Conservation (phyloP, 2,888 invertebrate genomes). For the Tolmerus cingulatus region DNA sequence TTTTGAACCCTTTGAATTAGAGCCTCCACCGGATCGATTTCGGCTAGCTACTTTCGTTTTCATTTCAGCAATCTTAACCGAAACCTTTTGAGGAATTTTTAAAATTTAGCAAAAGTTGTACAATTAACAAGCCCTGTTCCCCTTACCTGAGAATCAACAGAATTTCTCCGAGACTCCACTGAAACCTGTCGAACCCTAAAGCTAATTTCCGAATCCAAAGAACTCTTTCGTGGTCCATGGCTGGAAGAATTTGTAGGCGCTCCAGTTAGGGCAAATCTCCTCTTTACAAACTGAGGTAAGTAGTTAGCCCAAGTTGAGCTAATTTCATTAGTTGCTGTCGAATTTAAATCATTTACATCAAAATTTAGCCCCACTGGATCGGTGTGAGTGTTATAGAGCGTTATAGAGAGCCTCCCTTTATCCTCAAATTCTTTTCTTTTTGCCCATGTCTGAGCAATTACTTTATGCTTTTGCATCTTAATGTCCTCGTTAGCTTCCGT, state of each 20-base stretch:
- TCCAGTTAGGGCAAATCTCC: constrained; percentile 82
- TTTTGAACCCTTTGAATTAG: constrained; percentile 53
- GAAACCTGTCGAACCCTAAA: constrained; percentile 83
- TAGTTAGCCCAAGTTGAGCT: constrained; percentile 94
- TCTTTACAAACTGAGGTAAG: constrained; percentile 82
- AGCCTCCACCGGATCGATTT: constrained; percentile 53
- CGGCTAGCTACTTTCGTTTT: constrained; percentile 75
- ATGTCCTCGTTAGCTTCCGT: constrained; percentile 74
- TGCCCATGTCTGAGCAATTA: constrained; percentile 90
- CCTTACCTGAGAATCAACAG: constrained; percentile 81
- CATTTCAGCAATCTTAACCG: constrained; percentile 84
- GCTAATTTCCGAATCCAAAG: constrained; percentile 75
- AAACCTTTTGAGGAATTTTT: constrained; percentile 57
- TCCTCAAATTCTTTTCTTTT: constrained; percentile 85
- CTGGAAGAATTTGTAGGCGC: constrained; percentile 64
- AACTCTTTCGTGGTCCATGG: constrained; percentile 69
- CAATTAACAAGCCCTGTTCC: not conserved
- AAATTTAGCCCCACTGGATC: constrained; percentile 88
- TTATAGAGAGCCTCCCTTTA: constrained; percentile 86
- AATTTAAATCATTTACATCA: constrained; percentile 70
- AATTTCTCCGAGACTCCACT: constrained; percentile 85
- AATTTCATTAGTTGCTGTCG: constrained; percentile 81
- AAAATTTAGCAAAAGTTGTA: not conserved
- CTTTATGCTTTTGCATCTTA: constrained; percentile 83
- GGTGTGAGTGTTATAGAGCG: constrained; percentile 84